These are phyloP conservation scores for Nemurella pictetii DNA, from an alignment of 2,888 invertebrate genomes.

Conservation along the genomic window DNA sequence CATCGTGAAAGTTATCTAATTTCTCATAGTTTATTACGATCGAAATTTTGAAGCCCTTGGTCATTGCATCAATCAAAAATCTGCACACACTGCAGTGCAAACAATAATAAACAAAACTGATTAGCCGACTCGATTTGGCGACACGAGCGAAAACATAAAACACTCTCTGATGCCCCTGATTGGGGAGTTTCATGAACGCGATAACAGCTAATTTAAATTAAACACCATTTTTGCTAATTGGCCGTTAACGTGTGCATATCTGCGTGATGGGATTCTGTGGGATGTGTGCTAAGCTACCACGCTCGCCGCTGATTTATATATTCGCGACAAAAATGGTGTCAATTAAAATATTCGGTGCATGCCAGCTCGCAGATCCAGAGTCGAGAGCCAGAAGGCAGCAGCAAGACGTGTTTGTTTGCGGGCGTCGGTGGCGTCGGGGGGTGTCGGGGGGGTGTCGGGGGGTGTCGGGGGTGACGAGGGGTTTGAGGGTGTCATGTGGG, in stretches of 20 bases:
- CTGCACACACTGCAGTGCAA: background rate
- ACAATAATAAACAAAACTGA: background rate
- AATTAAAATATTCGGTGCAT: background rate
- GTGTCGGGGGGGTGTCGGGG: background rate
- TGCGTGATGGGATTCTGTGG: background rate
- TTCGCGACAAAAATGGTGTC: background rate
- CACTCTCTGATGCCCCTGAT: background rate
- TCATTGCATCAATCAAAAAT: background rate
- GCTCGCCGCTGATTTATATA: background rate
- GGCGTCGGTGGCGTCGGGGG: background rate
- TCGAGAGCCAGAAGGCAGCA: background rate
- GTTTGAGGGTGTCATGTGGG: background rate
- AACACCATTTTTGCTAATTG: background rate
- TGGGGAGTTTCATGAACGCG: background rate
- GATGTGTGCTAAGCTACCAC: background rate
- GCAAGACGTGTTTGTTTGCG: background rate
- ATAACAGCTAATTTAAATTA: background rate
- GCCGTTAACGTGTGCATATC: background rate
- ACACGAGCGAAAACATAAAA: background rate
- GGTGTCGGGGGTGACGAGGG: background rate
- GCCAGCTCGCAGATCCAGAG: background rate
- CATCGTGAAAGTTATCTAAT: background rate
- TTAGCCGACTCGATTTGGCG: background rate
- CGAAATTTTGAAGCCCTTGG: background rate
- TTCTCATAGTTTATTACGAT: background rate